Evolutionary conservation across 1,140 invertebrate species (phyloP).

Genomic region (Lucilia cuprina): DNA sequence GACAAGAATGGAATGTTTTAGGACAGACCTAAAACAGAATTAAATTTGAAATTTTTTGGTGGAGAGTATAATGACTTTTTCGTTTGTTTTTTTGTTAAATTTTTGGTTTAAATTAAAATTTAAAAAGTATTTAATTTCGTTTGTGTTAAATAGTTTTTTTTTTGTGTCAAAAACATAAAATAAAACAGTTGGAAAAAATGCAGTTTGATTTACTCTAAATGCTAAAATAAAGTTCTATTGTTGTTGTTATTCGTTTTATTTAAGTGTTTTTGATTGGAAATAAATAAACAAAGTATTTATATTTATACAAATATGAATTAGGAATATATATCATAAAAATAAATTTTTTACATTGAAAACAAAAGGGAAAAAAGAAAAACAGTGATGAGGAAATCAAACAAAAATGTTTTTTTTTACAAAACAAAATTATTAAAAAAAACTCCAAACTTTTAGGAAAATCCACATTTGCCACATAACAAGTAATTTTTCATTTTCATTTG

Average conservation of each 20-base stretch:
- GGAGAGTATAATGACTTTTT: too few relatives aligned
- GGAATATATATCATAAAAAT: not conserved
- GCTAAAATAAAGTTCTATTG: slow-evolving; percentile 1
- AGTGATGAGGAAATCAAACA: not conserved
- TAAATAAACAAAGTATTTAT: too few relatives aligned
- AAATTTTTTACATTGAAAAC: slow-evolving; percentile 16
- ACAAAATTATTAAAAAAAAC: slow-evolving; percentile 22
- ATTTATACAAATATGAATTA: not conserved
- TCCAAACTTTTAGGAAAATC: slow-evolving; percentile 34
- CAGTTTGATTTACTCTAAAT: not conserved
- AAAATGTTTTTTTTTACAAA: not conserved
- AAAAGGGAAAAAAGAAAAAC: not conserved
- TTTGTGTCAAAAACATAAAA: not conserved
- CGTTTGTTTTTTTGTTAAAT: too few relatives aligned
- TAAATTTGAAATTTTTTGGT: too few relatives aligned
- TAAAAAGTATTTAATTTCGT: not conserved
- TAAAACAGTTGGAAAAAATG: not conserved
- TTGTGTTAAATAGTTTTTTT: not conserved
- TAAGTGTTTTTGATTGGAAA: not conserved
- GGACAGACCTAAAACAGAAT: too few relatives aligned
- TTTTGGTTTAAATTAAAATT: not conserved
- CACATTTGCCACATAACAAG: slow-evolving; percentile 37
- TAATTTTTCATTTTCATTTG: slow-evolving; percentile 30
- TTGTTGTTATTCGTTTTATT: not conserved
- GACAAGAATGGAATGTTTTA: too few relatives aligned